phyloP scores from a whole-genome alignment of 2,113 vertebrate genomes.

The Promerops cafer region DNA sequence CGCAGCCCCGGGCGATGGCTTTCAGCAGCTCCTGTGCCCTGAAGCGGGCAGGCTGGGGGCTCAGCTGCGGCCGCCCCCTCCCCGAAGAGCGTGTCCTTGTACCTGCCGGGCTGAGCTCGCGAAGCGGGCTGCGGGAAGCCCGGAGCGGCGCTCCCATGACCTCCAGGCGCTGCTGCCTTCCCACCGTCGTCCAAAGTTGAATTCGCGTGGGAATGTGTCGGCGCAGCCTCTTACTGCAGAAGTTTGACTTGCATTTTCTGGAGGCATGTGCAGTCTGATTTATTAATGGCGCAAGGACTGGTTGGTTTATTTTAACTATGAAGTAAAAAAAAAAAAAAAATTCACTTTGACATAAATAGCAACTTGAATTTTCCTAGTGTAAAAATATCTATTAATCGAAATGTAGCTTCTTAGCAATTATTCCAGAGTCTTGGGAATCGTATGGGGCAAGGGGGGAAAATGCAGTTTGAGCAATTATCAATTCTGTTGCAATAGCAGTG shows the following conservation, averaged over 20 bases:
- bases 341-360: not conserved
- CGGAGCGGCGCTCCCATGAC: rapidly evolving
- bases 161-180: not conserved
- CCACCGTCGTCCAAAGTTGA: not conserved
- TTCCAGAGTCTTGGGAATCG: not conserved
- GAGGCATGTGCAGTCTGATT: not conserved
- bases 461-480: not conserved
- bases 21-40: not conserved
- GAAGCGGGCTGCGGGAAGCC: rapidly evolving
- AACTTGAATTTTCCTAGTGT: not conserved
- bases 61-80: not conserved
- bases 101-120: not conserved
- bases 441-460: not conserved
- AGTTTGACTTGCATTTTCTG: not conserved
- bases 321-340: not conserved
- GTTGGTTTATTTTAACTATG: not conserved
- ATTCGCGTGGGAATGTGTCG: not conserved
- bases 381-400: not conserved
- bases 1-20: rapidly evolving
- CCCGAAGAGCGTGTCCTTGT: not conserved
- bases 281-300: not conserved
- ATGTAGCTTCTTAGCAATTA: not conserved
- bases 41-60: rapidly evolving
- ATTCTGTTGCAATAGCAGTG: not conserved
- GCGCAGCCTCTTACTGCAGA: not conserved